Evolutionary conservation across 2,113 vertebrate species (phyloP).

Genomic region (Ciconia boyciana): DNA sequence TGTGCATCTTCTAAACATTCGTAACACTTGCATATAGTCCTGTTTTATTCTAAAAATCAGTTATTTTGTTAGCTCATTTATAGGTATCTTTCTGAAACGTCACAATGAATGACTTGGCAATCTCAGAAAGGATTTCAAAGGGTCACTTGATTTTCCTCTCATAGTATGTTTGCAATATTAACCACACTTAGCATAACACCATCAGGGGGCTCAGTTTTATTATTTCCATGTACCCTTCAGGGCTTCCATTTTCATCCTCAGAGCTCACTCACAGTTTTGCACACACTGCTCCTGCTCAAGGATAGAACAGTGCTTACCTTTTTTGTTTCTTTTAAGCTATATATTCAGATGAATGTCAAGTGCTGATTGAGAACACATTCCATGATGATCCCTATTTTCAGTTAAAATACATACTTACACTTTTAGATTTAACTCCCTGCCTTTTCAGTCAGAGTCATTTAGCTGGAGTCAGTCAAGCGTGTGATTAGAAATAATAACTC

Average conservation of each 20-base stretch:
- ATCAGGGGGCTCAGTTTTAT: slow-evolving; percentile 5
- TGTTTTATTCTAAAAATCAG: slow-evolving; percentile 2
- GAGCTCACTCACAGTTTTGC: slow-evolving; percentile 49
- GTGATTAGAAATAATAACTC: slow-evolving; percentile 78
- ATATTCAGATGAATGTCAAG: slow-evolving; percentile 45
- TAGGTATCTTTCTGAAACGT: not conserved
- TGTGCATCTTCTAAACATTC: not conserved
- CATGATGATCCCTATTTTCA: slow-evolving; percentile 67
- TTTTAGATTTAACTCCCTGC: slow-evolving; percentile 69
- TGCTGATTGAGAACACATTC: slow-evolving; percentile 62
- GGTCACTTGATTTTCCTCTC: slow-evolving; percentile 19
- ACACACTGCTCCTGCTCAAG: slow-evolving; percentile 19
- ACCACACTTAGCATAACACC: not conserved
- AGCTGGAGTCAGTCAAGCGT: slow-evolving; percentile 70
- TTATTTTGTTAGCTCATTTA: not conserved
- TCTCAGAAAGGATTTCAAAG: slow-evolving; percentile 30
- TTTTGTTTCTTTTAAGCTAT: slow-evolving; percentile 23
- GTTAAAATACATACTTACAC: slow-evolving; percentile 66
- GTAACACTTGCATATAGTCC: not conserved
- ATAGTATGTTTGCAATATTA: slow-evolving; percentile 19
- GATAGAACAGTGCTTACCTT: slow-evolving; percentile 17
- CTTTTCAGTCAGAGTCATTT: slow-evolving; percentile 71
- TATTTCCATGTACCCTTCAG: slow-evolving; percentile 25
- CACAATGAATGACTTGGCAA: slow-evolving; percentile 35
- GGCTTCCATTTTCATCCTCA: slow-evolving; percentile 56